Conservation (phyloP, 2,113 vertebrate species). For the Lanius collurio region DNA sequence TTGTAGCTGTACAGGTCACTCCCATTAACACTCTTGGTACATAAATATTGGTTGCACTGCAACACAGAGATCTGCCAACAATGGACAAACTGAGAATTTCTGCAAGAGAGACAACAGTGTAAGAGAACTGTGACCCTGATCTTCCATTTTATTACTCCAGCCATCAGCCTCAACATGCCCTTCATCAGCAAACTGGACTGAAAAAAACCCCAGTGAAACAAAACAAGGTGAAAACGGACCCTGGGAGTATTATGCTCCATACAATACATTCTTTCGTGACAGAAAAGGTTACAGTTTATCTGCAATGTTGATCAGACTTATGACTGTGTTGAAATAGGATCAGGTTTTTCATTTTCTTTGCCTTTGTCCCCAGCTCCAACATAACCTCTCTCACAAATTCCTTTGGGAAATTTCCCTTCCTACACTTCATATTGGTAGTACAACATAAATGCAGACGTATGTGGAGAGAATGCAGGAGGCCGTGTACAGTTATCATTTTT, state of each 20-base stretch:
- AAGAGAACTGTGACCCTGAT: neutral
- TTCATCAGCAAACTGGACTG: neutral
- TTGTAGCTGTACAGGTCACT: conserved; percentile 6
- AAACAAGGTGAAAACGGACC: neutral
- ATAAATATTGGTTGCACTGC: neutral
- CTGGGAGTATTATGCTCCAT: neutral
- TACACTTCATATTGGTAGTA: neutral
- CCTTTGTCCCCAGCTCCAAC: neutral
- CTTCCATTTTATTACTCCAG: neutral
- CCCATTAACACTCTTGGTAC: neutral
- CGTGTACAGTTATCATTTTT: neutral
- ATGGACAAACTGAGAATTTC: neutral
- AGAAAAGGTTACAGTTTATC: neutral
- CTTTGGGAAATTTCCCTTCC: neutral
- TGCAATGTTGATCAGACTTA: neutral
- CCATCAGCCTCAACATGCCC: neutral
- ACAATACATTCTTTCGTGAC: neutral
- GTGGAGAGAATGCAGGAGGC: neutral
- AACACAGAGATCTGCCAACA: neutral
- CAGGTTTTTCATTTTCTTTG: neutral
- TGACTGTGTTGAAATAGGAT: neutral
- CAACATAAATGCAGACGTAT: rapidly evolving
- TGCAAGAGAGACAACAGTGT: neutral
- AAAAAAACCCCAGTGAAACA: neutral
- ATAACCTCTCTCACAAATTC: neutral